Evolutionary conservation across 2,888 invertebrate genomes (phyloP), one percentile per base, ranked within the genome.

Genomic region (Cheilosia pagana): DNA sequence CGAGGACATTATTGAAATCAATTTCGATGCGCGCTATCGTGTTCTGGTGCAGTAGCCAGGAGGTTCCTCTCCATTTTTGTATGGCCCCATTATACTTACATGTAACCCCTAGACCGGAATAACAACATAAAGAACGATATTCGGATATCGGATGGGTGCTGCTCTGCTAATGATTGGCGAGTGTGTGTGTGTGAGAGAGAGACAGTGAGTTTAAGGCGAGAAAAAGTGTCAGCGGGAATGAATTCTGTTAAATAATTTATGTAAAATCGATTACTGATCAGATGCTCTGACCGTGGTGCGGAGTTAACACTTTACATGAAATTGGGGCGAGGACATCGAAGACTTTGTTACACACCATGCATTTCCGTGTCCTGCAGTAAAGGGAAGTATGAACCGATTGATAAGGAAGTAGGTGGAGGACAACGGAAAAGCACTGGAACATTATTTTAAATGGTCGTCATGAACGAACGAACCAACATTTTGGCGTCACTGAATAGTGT

Each of bases 1-100:
- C 82, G 83, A 83, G 78, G 63, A 83, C 79, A 79, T 83, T 83
- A 83, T 83, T 79, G 63, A 79, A 83, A 83, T 83, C 83, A 83
- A 83, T 83, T 83, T 79, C 45, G 59, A 31, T 79, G 74, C 68
- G 70, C 41, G 28, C 67, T 53, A 55, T 60, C 70, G 53, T 55
- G 52, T 23, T 52, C 52, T 21, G 19, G 10, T 28, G 16, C 31
- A 23, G 6, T n/a, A 23, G 23, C n/a, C 71, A 39, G 50, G 41
- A 25, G 65, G 63, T 71, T 45, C 21, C 28, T 77, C 12, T 59
- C 48, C 8, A 50, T 53, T 76, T 75, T 76, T 75, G 75, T 59
- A 48, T 71, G 55, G 57, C 21, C 45, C 31, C 60, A 55, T 35
- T 35, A 35, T 35, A 35, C 52, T 50, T 68, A 78, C 45, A 53